A percentile compares a stretch with the other conserved stretches of the same genome.
phyloP scores from a whole-genome alignment of 2,113 vertebrate genomes.

The Caloenas nicobarica region DNA sequence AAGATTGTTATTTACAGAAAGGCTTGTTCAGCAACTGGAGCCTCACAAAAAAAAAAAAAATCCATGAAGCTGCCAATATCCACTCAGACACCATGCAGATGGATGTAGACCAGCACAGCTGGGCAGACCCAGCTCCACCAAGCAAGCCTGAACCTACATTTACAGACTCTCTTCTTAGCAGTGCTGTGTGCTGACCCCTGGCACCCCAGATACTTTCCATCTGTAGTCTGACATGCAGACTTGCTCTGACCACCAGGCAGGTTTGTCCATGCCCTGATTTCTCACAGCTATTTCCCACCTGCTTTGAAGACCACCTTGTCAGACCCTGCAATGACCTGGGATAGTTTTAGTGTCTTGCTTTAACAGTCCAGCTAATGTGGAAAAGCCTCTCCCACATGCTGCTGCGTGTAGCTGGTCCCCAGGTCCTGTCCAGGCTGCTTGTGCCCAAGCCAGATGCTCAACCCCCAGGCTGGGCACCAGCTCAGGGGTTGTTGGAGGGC shows the following conservation, averaged over 20 bases:
- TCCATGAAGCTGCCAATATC: neutral
- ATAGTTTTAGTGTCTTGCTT: neutral
- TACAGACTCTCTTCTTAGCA: neutral
- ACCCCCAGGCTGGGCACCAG: neutral
- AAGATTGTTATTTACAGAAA: neutral
- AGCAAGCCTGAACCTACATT: neutral
- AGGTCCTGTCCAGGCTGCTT: neutral
- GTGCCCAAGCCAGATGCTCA: neutral
- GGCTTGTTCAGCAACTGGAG: neutral
- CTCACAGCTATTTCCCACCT: neutral
- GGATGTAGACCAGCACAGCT: too few species aligned
- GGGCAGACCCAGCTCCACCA: neutral
- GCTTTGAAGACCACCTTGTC: neutral
- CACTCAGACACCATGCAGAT: neutral
- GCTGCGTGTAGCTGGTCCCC: neutral
- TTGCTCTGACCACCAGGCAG: neutral
- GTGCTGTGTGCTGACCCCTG: too few species aligned
- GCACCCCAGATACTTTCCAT: neutral
- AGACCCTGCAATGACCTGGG: neutral
- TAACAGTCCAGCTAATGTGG: neutral
- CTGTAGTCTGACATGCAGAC: neutral
- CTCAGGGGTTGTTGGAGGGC: neutral
- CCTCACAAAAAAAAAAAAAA: neutral
- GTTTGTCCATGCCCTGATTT: rapidly evolving
- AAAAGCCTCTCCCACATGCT: neutral